Conservation (phyloP, 2,888 invertebrate genomes). For the Apodemia hepburni region DNA sequence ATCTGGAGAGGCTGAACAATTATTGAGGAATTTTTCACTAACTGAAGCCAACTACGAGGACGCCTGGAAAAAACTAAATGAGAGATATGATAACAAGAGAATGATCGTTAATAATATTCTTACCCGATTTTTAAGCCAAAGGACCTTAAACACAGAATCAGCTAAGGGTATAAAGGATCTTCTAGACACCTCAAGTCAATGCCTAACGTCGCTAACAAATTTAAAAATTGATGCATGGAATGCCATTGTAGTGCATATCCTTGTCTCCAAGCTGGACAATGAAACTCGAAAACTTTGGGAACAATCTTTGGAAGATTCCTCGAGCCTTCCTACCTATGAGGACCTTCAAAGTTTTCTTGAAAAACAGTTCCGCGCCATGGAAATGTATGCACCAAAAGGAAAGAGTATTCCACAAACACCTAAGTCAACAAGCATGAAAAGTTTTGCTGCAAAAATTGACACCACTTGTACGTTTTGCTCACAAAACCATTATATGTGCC, state of each 20-base stretch:
- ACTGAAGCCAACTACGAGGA: conserved; percentile 31
- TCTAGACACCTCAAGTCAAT: conserved; percentile 35
- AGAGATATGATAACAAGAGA: conserved; percentile 31
- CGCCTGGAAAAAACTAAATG: conserved; percentile 30
- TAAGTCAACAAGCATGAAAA: conserved; percentile 22
- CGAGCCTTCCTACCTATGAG: no score
- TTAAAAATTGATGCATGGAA: conserved; percentile 30
- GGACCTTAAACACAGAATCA: conserved; percentile 26
- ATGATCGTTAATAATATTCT: conserved; percentile 29
- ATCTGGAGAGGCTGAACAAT: conserved; percentile 21
- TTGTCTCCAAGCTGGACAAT: conserved; percentile 29
- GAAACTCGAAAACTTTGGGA: conserved; percentile 33
- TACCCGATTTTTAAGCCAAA: conserved; percentile 32
- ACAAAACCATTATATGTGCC: conserved; percentile 25
- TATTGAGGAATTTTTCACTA: conserved; percentile 19
- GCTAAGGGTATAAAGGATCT: conserved; percentile 32
- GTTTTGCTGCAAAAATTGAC: conserved; percentile 21
- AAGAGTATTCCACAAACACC: no score
- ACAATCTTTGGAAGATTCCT: conserved; percentile 17
- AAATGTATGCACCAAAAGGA: no score
- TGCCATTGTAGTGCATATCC: conserved; percentile 28
- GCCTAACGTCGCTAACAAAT: conserved; percentile 29
- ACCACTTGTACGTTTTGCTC: conserved; percentile 26
- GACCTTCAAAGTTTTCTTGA: no score
- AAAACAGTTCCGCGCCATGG: no score